These are phyloP conservation scores for Sebastes umbrosus DNA, from an alignment of 2,797 vertebrate species.

Conservation along the genomic window DNA sequence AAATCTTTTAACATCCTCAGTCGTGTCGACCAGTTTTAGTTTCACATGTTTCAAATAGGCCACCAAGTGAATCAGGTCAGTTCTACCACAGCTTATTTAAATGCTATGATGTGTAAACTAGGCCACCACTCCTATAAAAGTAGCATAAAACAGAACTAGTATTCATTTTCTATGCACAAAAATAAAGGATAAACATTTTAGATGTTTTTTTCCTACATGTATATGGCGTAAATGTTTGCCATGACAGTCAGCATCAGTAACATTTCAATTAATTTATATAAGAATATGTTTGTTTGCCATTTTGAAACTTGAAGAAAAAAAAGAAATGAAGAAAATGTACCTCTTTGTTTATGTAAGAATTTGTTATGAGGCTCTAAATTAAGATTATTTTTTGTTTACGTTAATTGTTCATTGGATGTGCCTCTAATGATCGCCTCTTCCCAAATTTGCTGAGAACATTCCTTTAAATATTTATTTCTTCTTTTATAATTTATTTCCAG, in stretches of 20 bases:
- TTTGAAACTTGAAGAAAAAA: background rate
- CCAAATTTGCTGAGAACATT: background rate
- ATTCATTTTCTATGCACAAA: background rate
- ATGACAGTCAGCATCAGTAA: background rate
- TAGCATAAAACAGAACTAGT: background rate
- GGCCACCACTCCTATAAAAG: background rate
- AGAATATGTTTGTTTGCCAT: background rate
- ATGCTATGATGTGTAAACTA: background rate
- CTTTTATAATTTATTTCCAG: background rate
- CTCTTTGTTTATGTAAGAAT: background rate
- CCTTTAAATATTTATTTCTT: background rate
- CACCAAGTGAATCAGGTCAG: background rate
- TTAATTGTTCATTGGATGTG: background rate
- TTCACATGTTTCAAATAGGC: background rate
- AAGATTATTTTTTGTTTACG: background rate
- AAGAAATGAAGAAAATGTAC: background rate
- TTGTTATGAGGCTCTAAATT: background rate
- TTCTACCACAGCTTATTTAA: background rate
- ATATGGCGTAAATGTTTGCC: background rate
- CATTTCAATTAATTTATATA: background rate
- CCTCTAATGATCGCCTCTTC: background rate
- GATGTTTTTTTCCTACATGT: background rate
- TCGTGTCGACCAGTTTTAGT: background rate
- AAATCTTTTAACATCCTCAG: background rate
- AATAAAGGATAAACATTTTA: background rate